Evolutionary conservation across 2,113 vertebrate species (phyloP), one percentile per base, ranked within the genome.

Genomic region (Setophaga petechia): DNA sequence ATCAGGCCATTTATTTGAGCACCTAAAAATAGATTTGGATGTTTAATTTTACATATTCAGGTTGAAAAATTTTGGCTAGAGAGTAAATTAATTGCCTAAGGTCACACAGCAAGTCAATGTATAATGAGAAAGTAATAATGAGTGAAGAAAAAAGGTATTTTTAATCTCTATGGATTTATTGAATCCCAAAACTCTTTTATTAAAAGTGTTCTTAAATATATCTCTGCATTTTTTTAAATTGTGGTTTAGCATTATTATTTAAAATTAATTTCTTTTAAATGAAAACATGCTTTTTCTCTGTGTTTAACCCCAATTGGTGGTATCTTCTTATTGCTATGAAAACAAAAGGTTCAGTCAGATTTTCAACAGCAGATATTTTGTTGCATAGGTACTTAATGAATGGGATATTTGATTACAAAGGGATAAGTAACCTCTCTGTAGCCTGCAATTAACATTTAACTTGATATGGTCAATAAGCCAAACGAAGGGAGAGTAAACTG

Each of bases 111-210:
- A 95, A 96, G 96, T 95, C 96, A 96, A 77, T 82, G 95, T 89
- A 92, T 96, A 97, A 97, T 97, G 94, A 97, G 93, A 97, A 97
- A 94, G 94, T 97, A 96, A 97, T 97, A 96, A 95, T 90, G 86
- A 95, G 93, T 65, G 69, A 93, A 71, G 57, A 69, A 92, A 93
- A 93, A 89, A 93, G 43, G 59, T 92, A 95, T 96, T 93, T 97
- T 96, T 96, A 96, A 92, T 96, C 95, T 96, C 92, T 92, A 23
- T 69, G 68, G 92, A 85, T 94, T 97, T 94, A 83, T 67, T 92
- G 86, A 94, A 93, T 96, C 96, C 74, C 90, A 16, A 90, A 92
- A 66, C 79, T 84, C 95, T 95, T 97, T 95, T 84, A 59, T 67
- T 86, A 71, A 68, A 93, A 92, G 28, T 73, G 79, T 91, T 93